phyloP scores from a whole-genome alignment of 2,888 invertebrate genomes.

The Mesorhabditis spiculigera region DNA sequence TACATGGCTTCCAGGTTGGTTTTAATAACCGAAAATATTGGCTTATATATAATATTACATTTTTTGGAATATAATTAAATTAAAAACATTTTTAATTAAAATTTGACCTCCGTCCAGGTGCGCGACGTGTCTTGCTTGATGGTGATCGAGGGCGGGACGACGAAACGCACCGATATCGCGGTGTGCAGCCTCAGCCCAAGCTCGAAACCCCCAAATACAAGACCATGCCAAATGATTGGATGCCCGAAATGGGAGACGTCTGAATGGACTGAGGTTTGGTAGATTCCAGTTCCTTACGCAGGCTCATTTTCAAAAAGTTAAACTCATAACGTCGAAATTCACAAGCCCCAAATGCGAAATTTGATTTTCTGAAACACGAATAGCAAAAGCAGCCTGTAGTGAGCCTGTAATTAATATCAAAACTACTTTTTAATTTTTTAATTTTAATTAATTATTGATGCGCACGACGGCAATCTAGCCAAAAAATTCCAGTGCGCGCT shows the following conservation, averaged over 20 bases:
- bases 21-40: neutral
- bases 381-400: no score
- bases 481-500: slow-evolving; percentile 22
- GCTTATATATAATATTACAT: no score
- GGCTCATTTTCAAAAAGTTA: no score
- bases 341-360: no score
- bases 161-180: slow-evolving; percentile 24
- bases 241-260: slow-evolving; percentile 53
- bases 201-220: slow-evolving; percentile 40
- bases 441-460: no score
- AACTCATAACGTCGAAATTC: no score
- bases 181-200: slow-evolving; percentile 31
- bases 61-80: no score
- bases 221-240: slow-evolving; percentile 41
- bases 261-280: slow-evolving; percentile 44
- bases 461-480: no score
- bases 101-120: slow-evolving; percentile 13
- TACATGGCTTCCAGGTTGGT: slow-evolving; percentile 33
- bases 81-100: neutral
- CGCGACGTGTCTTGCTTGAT: slow-evolving; percentile 25
- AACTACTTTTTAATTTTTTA: no score
- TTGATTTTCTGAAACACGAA: no score
- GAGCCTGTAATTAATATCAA: no score
- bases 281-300: no score
- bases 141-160: slow-evolving; percentile 18